Evolutionary conservation across 2,888 invertebrate genomes (phyloP).

Genomic region (Pachydiplax longipennis): DNA sequence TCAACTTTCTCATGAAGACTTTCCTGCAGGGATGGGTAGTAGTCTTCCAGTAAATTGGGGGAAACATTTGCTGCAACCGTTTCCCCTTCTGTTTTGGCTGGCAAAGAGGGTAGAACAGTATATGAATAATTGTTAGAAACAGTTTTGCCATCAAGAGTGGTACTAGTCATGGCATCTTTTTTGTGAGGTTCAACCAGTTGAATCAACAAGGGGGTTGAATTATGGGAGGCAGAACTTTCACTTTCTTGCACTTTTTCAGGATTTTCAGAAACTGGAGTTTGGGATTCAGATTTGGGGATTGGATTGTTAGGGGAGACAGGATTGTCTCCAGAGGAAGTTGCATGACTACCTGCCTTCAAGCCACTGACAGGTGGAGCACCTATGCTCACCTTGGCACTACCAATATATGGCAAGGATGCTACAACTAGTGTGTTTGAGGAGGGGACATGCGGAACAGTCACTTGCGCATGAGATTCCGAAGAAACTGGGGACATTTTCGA

Average conservation of each 20-base stretch:
- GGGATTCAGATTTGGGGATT: neutral
- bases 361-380: slow-evolving; percentile 50
- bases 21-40: slow-evolving; percentile 59
- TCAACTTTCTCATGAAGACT: slow-evolving; percentile 33
- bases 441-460: slow-evolving; percentile 47
- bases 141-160: slow-evolving; percentile 49
- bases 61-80: slow-evolving; percentile 47
- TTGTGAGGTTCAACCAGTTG: slow-evolving; percentile 48
- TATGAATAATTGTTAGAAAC: slow-evolving; percentile 45
- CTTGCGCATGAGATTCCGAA: slow-evolving; percentile 31
- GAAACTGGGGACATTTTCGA: slow-evolving; percentile 17
- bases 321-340: neutral
- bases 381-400: slow-evolving; percentile 49
- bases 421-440: slow-evolving; percentile 19
- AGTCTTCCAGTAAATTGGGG: slow-evolving; percentile 57
- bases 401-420: slow-evolving; percentile 46
- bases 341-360: slow-evolving; percentile 41
- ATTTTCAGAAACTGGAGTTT: neutral
- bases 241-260: neutral
- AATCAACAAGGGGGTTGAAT: neutral
- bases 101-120: slow-evolving; percentile 5
- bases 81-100: slow-evolving; percentile 48
- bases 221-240: neutral
- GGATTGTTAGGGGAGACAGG: neutral
- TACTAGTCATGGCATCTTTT: slow-evolving; percentile 52